A percentile compares a stretch with the other conserved stretches of the same genome.
These are phyloP conservation scores for Hormaphis cornu DNA, from an alignment of 1,140 invertebrate species.

Conservation along the genomic window DNA sequence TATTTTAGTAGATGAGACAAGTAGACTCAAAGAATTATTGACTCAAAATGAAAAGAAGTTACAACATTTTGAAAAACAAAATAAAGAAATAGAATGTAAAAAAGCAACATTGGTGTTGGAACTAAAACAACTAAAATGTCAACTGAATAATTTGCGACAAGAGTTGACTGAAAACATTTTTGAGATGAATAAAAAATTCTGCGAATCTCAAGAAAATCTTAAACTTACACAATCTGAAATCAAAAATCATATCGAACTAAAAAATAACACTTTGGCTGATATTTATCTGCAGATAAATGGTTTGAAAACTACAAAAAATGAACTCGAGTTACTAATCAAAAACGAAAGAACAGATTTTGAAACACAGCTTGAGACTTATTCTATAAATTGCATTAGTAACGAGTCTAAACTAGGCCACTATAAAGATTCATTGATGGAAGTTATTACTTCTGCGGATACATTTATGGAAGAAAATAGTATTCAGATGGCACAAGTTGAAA, in stretches of 20 bases:
- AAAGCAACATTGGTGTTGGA: neutral
- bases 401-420: neutral
- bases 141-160: neutral
- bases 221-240: neutral
- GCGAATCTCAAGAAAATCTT: neutral
- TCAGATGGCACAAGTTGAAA: slow-evolving; percentile 1
- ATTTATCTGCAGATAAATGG: neutral
- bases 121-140: neutral
- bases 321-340: neutral
- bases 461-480: slow-evolving; percentile 28
- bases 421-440: slow-evolving; percentile 17
- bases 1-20: neutral
- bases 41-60: neutral
- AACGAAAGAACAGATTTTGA: neutral
- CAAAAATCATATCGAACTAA: neutral
- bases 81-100: neutral
- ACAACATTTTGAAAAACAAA: neutral
- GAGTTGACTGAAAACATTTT: neutral
- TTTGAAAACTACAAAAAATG: slow-evolving; percentile 5
- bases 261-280: neutral
- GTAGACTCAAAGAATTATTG: neutral
- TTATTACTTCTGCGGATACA: slow-evolving; percentile 22
- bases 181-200: neutral
- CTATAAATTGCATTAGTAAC: neutral
- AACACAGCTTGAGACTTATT: neutral